Conservation (phyloP, 2,113 vertebrate genomes). For the Crotalus viridis region DNA sequence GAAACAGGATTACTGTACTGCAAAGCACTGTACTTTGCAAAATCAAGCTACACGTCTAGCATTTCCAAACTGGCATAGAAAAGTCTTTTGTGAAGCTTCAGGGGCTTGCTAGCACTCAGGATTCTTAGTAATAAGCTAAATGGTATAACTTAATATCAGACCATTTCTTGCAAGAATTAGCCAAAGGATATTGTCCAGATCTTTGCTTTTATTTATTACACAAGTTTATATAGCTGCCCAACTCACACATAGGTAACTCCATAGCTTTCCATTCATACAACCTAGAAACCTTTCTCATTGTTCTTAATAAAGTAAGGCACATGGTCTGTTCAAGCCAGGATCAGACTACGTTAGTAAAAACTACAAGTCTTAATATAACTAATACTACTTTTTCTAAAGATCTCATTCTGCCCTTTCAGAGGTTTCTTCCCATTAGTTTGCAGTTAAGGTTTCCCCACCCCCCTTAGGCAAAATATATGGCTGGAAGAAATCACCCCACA, state of each 20-base stretch:
- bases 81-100: background rate
- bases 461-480: background rate
- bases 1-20: background rate
- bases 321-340: rapidly evolving
- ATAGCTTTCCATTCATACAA: background rate
- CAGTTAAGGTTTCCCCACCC: background rate
- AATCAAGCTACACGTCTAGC: background rate
- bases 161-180: background rate
- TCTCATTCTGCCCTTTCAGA: background rate
- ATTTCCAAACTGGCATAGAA: background rate
- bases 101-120: background rate
- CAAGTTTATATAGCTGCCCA: too few relatives aligned
- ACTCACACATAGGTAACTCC: background rate
- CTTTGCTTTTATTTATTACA: background rate
- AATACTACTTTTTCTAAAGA: background rate
- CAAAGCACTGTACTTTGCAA: background rate
- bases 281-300: background rate
- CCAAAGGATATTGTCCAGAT: background rate
- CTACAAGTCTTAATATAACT: background rate
- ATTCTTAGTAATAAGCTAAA: background rate
- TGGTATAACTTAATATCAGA: background rate
- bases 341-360: background rate
- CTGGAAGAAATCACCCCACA: background rate
- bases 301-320: background rate
- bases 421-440: background rate